A percentile compares a stretch with the other conserved stretches of the same genome.
Conservation (phyloP, 2,888 invertebrate genomes). For the Eubasilissa splendida region DNA sequence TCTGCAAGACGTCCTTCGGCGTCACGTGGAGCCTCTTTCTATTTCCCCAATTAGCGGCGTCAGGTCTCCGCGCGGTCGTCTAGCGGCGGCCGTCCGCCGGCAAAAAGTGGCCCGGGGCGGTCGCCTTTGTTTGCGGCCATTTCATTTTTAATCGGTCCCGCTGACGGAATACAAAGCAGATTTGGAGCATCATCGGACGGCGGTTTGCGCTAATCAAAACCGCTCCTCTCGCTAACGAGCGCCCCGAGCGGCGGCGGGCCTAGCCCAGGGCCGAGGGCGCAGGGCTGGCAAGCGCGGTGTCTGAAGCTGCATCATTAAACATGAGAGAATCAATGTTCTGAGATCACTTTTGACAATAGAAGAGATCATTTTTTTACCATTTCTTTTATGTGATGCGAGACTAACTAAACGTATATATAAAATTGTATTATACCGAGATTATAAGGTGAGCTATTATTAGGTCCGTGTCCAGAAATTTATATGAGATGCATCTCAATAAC, state of each 20-base stretch:
- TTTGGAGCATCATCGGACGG: slow-evolving; percentile 43
- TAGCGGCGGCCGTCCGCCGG: slow-evolving; percentile 29
- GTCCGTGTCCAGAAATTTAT: no score
- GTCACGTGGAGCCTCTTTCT: background rate
- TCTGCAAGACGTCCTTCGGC: background rate
- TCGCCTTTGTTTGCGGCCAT: slow-evolving; percentile 49
- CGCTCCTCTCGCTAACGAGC: slow-evolving; percentile 51
- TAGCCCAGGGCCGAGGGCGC: background rate
- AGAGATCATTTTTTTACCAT: no score
- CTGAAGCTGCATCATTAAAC: background rate
- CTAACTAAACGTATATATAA: no score
- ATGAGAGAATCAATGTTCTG: no score
- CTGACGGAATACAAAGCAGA: slow-evolving; percentile 55
- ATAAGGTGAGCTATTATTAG: no score
- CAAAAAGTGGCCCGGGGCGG: slow-evolving; percentile 49
- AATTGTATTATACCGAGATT: no score
- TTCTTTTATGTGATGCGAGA: no score
- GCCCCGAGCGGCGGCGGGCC: background rate
- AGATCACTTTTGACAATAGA: no score
- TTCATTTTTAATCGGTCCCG: slow-evolving; percentile 54
- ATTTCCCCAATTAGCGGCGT: slow-evolving; percentile 36
- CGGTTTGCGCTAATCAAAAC: slow-evolving; percentile 55
- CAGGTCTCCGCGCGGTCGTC: slow-evolving; percentile 2
- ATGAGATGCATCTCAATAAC: no score
- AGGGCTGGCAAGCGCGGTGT: background rate